A percentile compares a stretch with the other conserved stretches of the same genome.
Evolutionary conservation across 1,140 invertebrate genomes (phyloP).

Genomic region (Homalodisca vitripennis): DNA sequence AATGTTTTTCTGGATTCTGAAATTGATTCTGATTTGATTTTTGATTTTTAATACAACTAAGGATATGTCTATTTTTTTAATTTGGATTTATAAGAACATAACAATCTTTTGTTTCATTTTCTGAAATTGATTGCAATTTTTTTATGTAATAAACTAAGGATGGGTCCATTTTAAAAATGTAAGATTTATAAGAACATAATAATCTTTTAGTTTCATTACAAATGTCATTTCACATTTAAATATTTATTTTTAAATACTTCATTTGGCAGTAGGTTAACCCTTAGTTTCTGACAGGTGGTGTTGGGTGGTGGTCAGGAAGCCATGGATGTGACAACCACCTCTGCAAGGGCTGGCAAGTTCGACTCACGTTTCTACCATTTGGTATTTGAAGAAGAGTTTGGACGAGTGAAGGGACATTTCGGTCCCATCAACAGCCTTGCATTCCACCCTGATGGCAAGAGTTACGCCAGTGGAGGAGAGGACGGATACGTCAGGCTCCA

Average conservation of each 20-base stretch:
- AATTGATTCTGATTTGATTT: too few species aligned
- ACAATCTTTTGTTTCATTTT: too few species aligned
- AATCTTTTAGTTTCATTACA: too few species aligned
- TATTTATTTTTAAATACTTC: neutral
- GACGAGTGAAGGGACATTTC: slow-evolving; percentile 97
- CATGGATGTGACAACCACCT: slow-evolving; percentile 98
- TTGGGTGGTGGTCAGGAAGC: slow-evolving; percentile 98
- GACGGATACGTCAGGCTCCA: slow-evolving; percentile 98
- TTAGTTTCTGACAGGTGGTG: slow-evolving; percentile 69
- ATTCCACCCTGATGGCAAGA: slow-evolving; percentile 97
- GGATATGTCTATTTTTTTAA: too few species aligned
- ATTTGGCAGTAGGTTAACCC: neutral
- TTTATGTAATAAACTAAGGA: too few species aligned
- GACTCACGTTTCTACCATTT: slow-evolving; percentile 98
- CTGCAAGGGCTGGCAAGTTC: slow-evolving; percentile 93
- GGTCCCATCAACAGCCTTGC: slow-evolving; percentile 98
- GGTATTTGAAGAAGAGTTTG: slow-evolving; percentile 99
- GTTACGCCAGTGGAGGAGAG: slow-evolving; percentile 96
- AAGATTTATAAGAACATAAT: too few species aligned
- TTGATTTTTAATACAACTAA: too few species aligned
- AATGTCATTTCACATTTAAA: too few species aligned
- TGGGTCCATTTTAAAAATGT: too few species aligned
- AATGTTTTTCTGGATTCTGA: too few species aligned
- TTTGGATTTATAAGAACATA: too few species aligned
- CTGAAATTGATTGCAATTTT: too few species aligned